Percentiles rank a stretch among this genome's conserved stretches.
phyloP scores from a whole-genome alignment of 2,888 invertebrate genomes.

The Glyphotaelius pellucidus region DNA sequence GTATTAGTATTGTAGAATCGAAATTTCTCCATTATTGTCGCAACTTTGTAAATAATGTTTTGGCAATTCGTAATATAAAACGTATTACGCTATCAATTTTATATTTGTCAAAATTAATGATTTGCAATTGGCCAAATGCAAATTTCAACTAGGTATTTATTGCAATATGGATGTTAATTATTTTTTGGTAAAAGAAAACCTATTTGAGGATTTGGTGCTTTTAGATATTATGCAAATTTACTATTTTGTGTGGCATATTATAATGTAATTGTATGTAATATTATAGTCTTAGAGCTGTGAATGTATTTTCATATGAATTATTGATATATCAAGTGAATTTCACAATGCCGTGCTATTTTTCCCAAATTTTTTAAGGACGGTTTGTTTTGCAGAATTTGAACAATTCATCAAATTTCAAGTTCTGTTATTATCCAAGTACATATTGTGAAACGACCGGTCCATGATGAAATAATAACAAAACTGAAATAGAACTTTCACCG shows the following conservation, averaged over 20 bases:
- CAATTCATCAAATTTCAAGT: too few species aligned
- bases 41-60: not conserved
- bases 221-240: slow-evolving; percentile 44
- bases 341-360: slow-evolving; percentile 19
- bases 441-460: too few species aligned
- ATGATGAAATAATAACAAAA: too few species aligned
- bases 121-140: not conserved
- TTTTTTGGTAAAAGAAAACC: not conserved
- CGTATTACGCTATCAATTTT: not conserved
- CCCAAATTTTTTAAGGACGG: not conserved
- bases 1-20: not conserved
- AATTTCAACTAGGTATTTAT: not conserved
- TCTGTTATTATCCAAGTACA: too few species aligned
- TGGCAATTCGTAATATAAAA: not conserved
- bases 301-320: slow-evolving; percentile 33
- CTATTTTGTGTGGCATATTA: slow-evolving; percentile 61
- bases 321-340: slow-evolving; percentile 13
- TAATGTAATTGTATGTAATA: slow-evolving; percentile 49
- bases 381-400: too few species aligned
- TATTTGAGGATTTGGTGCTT: slow-evolving; percentile 54
- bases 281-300: slow-evolving; percentile 20
- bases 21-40: not conserved
- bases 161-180: not conserved
- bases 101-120: not conserved
- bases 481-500: too few species aligned